Percentiles rank a stretch among this genome's conserved stretches.
Evolutionary conservation across 2,797 vertebrate genomes (phyloP).

Genomic region (Melanotaenia parkinsoni): DNA sequence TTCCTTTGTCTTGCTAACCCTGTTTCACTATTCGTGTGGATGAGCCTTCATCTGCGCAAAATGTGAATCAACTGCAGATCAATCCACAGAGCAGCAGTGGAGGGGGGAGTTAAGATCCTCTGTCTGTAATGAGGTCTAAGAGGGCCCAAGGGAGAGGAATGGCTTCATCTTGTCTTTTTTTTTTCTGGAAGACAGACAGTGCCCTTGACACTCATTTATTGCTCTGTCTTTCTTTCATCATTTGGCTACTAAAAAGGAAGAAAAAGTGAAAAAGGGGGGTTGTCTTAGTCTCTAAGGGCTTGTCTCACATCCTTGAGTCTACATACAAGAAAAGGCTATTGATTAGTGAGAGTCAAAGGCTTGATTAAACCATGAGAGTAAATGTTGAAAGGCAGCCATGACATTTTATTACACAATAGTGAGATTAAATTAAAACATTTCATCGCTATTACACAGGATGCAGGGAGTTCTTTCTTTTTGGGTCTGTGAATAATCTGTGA

Average conservation of each 20-base stretch:
- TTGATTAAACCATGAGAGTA: conserved; percentile 45
- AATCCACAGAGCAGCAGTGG: conserved; percentile 6
- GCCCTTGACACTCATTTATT: conserved; percentile 62
- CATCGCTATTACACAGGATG: conserved; percentile 2
- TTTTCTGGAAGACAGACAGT: conserved; percentile 67
- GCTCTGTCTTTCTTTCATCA: conserved; percentile 33
- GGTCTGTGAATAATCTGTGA: neutral
- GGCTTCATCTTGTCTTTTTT: conserved; percentile 63
- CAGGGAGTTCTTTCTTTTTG: neutral
- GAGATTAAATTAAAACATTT: conserved; percentile 29
- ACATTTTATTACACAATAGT: conserved; percentile 28
- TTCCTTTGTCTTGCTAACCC: conserved; percentile 5
- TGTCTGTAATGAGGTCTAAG: conserved; percentile 71
- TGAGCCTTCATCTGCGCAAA: conserved; percentile 38
- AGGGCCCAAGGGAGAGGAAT: conserved; percentile 63
- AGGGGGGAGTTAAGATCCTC: conserved; percentile 38
- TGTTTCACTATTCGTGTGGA: conserved; percentile 29
- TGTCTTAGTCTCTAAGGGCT: conserved; percentile 54
- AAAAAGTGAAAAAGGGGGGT: conserved; percentile 40
- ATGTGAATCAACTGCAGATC: conserved; percentile 68
- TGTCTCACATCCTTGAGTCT: conserved; percentile 60
- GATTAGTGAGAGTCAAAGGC: conserved; percentile 57
- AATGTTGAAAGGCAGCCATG: conserved; percentile 34
- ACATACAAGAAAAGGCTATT: conserved; percentile 60
- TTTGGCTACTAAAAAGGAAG: conserved; percentile 32